Evolutionary conservation across 2,888 invertebrate species (phyloP).

Genomic region (Pheosia gnoma): DNA sequence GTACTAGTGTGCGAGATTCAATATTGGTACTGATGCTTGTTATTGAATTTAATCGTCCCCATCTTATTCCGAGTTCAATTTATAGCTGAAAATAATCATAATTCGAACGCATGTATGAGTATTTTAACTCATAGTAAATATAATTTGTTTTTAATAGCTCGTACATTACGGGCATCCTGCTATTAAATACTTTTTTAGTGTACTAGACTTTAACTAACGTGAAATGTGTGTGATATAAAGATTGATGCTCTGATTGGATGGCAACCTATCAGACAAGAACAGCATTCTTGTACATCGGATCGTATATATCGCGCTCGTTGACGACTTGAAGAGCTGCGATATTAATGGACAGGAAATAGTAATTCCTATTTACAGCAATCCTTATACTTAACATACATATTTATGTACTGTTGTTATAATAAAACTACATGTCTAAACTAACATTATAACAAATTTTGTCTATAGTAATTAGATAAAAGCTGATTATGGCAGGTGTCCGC

Average conservation of each 20-base stretch:
- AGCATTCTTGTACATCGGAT: constrained; percentile 43
- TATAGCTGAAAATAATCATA: constrained; percentile 29
- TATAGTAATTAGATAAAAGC: too few relatives aligned
- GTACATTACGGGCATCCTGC: constrained; percentile 7
- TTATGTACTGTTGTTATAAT: constrained; percentile 20
- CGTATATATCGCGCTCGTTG: constrained; percentile 15
- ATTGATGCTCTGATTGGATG: constrained; percentile 23
- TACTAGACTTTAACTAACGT: not conserved
- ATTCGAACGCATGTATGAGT: constrained; percentile 21
- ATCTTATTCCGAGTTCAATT: constrained; percentile 29
- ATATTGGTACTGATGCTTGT: constrained; percentile 33
- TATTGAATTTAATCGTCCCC: constrained; percentile 37
- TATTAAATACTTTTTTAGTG: not conserved
- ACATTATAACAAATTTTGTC: too few relatives aligned
- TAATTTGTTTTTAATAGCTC: constrained; percentile 18
- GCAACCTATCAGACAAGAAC: constrained; percentile 44
- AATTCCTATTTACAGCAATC: constrained; percentile 20
- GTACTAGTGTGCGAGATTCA: constrained; percentile 32
- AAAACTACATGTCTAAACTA: not conserved
- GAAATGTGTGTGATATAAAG: constrained; percentile 14
- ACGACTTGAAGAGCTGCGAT: constrained; percentile 31
- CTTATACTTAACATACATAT: constrained; percentile 15
- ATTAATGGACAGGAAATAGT: constrained; percentile 37
- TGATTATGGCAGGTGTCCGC: too few relatives aligned
- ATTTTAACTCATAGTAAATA: constrained; percentile 20